A percentile compares a stretch with the other conserved stretches of the same genome.
These are phyloP conservation scores for Cydia strobilella DNA, from an alignment of 1,140 invertebrate genomes.

Conservation along the genomic window DNA sequence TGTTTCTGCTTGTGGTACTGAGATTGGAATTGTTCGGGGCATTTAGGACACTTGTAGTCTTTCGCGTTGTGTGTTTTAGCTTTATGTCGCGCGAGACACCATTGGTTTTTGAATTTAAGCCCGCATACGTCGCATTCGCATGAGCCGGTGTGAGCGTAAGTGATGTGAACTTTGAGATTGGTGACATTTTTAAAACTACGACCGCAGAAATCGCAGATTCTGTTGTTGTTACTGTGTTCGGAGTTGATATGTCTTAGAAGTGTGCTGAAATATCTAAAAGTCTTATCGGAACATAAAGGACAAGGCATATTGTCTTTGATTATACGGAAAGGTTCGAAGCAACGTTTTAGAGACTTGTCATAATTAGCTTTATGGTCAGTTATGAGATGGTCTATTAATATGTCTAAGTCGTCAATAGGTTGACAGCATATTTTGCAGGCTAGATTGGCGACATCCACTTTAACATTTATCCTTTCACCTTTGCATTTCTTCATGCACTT, in stretches of 20 bases:
- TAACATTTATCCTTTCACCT: slow-evolving; percentile 61
- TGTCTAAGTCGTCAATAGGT: slow-evolving; percentile 50
- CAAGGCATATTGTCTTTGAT: slow-evolving; percentile 67
- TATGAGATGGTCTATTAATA: slow-evolving; percentile 63
- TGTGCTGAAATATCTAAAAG: slow-evolving; percentile 62
- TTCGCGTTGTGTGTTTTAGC: slow-evolving; percentile 63
- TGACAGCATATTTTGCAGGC: slow-evolving; percentile 59
- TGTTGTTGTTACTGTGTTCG: slow-evolving; percentile 62
- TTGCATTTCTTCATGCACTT: slow-evolving; percentile 67
- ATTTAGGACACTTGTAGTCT: slow-evolving; percentile 66
- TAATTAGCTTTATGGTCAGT: slow-evolving; percentile 58
- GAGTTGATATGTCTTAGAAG: slow-evolving; percentile 63
- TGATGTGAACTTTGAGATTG: slow-evolving; percentile 65
- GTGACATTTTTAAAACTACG: slow-evolving; percentile 57
- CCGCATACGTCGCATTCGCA: slow-evolving; percentile 63
- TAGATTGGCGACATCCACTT: slow-evolving; percentile 60
- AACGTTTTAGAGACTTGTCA: slow-evolving; percentile 53
- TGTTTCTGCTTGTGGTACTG: slow-evolving; percentile 73
- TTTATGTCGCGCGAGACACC: slow-evolving; percentile 59
- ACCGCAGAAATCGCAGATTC: slow-evolving; percentile 70
- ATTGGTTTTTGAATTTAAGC: slow-evolving; percentile 62
- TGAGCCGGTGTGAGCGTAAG: slow-evolving; percentile 53
- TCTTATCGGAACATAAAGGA: slow-evolving; percentile 51
- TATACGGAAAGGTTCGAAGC: slow-evolving; percentile 62
- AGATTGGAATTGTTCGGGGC: slow-evolving; percentile 60